phyloP scores from a whole-genome alignment of 2,888 invertebrate species.

The Dione vanillae region DNA sequence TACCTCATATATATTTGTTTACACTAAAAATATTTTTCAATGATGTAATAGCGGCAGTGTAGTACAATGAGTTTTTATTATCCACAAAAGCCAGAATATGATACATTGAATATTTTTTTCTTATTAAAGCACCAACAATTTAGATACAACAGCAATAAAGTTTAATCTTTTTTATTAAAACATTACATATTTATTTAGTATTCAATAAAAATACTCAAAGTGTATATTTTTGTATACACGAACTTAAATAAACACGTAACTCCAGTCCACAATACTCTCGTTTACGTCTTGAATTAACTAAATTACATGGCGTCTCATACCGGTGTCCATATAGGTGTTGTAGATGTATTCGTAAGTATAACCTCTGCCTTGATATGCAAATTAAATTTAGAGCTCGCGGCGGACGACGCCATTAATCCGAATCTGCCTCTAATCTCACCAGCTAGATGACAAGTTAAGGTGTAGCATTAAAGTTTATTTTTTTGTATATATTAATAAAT shows the following conservation, averaged over 20 bases:
- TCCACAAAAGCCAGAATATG: slow-evolving; percentile 4
- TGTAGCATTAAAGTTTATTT: slow-evolving; percentile 1
- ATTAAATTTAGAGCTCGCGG: slow-evolving; percentile 54
- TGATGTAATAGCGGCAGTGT: too few species aligned
- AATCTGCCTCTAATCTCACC: slow-evolving; percentile 53
- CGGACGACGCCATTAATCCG: slow-evolving; percentile 52
- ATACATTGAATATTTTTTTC: background rate
- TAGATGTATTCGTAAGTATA: slow-evolving; percentile 24
- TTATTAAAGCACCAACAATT: too few species aligned
- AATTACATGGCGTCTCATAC: slow-evolving; percentile 22
- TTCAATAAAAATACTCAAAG: background rate
- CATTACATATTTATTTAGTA: too few species aligned
- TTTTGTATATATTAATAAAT: too few species aligned
- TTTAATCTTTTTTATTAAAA: too few species aligned
- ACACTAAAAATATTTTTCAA: too few species aligned
- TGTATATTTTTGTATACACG: too few species aligned
- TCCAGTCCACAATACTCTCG: background rate
- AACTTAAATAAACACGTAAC: background rate
- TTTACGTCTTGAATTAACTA: slow-evolving; percentile 1
- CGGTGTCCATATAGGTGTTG: slow-evolving; percentile 15
- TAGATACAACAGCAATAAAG: too few species aligned
- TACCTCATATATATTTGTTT: too few species aligned
- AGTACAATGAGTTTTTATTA: too few species aligned
- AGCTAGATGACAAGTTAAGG: slow-evolving; percentile 44
- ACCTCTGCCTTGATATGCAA: slow-evolving; percentile 49